Evolutionary conservation across 2,888 invertebrate species (phyloP), one percentile per base, ranked within the genome.

Genomic region (Synanthedon myopaeformis): DNA sequence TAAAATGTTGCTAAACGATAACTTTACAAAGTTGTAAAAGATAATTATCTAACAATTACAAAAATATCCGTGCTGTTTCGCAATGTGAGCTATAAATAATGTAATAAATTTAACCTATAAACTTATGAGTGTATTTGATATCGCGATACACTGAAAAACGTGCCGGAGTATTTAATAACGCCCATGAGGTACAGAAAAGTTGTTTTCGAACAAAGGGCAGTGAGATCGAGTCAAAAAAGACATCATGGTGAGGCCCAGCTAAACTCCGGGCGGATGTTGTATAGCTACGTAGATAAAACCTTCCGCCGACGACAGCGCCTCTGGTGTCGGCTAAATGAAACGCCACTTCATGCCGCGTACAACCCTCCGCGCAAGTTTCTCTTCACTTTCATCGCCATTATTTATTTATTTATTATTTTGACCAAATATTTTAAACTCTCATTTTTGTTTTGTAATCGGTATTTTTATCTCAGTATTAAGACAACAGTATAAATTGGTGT

Each of bases 271-370:
- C 86, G 86, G 86, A 86, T 86, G 83, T 82, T 78, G 76, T 84
- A 84, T 84, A 85, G 82, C 79, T 85, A 85, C 80, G 84, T 85
- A 86, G 86, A 85, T 86, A 85, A 86, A 87, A 87, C 87, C 87
- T 87, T 87, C 87, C 87, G 86, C 83, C 85, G 85, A 69, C 61
- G 59, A 59, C 76, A 82, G 84, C 86, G 86, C 87, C 76, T 69
- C 84, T 74, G 58, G 79, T 65, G 86, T 83, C 67, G 71, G 70
- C 74, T 69, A 70, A 74, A 69, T 61, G 74, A 76, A 83, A 73
- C 76, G 62, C 42, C 66, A 71, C 83, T 86, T 87, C 85, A 85
- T 82, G 83, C 78, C 74, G 76, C 64, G 74, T 86, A 86, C 83
- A 82, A 65, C 64, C 58, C 62, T 59, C 73, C 71, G 61, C 70